These are phyloP conservation scores for Agrotis segetum DNA, from an alignment of 2,888 invertebrate species.

Conservation along the genomic window DNA sequence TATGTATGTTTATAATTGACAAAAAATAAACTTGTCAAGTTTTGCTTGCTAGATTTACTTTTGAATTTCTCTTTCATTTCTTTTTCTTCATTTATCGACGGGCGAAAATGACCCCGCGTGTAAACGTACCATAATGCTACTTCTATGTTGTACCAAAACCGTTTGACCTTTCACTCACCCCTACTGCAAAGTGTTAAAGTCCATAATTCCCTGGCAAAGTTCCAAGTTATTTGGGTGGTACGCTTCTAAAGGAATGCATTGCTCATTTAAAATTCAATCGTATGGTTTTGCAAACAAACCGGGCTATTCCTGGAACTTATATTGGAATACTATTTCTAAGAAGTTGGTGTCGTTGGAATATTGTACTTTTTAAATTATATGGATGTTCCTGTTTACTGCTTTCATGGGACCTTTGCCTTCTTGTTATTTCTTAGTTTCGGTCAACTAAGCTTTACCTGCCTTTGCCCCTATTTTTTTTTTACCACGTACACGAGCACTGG, in stretches of 20 bases:
- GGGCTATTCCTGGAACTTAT: constrained; percentile 56
- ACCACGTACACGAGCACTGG: too few species aligned
- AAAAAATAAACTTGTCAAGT: too few species aligned
- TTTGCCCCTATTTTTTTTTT: too few species aligned
- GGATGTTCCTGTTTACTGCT: constrained; percentile 10
- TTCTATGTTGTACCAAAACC: constrained; percentile 15
- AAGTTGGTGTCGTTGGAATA: constrained; percentile 5
- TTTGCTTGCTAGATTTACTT: neutral
- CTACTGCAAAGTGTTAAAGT: constrained; percentile 15
- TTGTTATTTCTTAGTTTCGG: too few species aligned
- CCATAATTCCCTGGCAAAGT: constrained; percentile 16
- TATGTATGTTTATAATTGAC: too few species aligned
- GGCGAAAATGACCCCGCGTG: neutral
- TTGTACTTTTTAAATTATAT: constrained; percentile 19
- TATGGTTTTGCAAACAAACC: constrained; percentile 56
- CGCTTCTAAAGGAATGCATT: constrained; percentile 59
- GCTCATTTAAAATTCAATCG: constrained; percentile 70
- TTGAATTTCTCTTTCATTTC: too few species aligned
- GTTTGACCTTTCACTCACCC: neutral
- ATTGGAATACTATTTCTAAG: constrained; percentile 53
- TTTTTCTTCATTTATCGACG: neutral
- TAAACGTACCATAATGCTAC: constrained; percentile 16
- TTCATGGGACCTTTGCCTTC: neutral
- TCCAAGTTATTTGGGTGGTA: constrained; percentile 19
- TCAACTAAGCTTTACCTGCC: too few species aligned